Conservation (phyloP, 2,797 vertebrate genomes). For the Anguilla pacifica region DNA sequence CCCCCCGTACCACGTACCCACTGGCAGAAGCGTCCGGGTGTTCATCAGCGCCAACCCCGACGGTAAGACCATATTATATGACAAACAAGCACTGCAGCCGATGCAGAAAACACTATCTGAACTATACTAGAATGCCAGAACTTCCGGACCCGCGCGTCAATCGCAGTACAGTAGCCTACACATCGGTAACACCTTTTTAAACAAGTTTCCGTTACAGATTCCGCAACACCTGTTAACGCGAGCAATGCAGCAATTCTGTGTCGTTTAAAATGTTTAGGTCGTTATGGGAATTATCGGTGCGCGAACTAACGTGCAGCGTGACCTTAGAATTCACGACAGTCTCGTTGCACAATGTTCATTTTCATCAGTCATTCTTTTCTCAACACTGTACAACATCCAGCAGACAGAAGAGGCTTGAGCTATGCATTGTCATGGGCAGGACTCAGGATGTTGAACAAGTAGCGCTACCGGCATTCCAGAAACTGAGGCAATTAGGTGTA, state of each 20-base stretch:
- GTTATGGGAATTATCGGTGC: not conserved
- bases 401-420: not conserved
- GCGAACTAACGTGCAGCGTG: not conserved
- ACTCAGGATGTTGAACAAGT: not conserved
- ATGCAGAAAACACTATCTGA: not conserved
- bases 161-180: not conserved
- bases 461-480: not conserved
- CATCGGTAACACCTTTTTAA: not conserved
- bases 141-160: not conserved
- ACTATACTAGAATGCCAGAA: not conserved
- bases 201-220: not conserved
- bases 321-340: not conserved
- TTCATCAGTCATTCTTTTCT: not conserved
- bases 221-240: slow-evolving; percentile 30
- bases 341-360: not conserved
- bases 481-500: not conserved
- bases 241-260: not conserved
- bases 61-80: slow-evolving; percentile 72
- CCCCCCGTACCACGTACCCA: slow-evolving; percentile 85
- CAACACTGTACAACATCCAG: not conserved
- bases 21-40: slow-evolving; percentile 88
- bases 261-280: not conserved
- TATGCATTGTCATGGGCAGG: not conserved
- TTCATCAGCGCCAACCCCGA: slow-evolving; percentile 95
- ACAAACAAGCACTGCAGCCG: not conserved